A percentile compares a stretch with the other conserved stretches of the same genome.
phyloP scores from a whole-genome alignment of 1,140 invertebrate genomes.

The Drosophila arawakana region DNA sequence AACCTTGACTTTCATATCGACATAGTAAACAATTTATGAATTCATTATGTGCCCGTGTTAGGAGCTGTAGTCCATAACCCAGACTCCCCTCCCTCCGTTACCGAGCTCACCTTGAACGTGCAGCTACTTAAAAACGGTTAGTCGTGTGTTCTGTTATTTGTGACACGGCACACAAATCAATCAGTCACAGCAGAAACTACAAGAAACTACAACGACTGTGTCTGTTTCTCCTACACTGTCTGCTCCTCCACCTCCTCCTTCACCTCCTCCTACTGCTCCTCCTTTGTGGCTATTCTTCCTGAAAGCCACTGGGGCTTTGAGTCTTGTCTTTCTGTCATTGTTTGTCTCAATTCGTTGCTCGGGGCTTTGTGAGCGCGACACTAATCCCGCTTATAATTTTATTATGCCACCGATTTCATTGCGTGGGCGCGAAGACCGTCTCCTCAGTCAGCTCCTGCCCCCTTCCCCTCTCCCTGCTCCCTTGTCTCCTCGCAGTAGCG shows the following conservation, averaged over 20 bases:
- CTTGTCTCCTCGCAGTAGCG: conserved; percentile 41
- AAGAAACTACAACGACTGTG: neutral
- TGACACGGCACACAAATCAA: conserved; percentile 63
- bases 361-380: conserved; percentile 58
- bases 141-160: neutral
- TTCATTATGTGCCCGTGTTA: conserved; percentile 5
- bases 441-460: neutral
- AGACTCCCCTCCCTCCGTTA: neutral
- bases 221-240: neutral
- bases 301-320: conserved; percentile 22
- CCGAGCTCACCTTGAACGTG: conserved; percentile 55
- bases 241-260: neutral
- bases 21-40: conserved; percentile 38
- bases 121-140: neutral
- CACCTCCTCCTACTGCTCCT: neutral
- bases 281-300: conserved; percentile 25
- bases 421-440: conserved; percentile 26
- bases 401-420: conserved; percentile 45
- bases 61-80: neutral
- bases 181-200: conserved; percentile 67
- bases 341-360: conserved; percentile 68
- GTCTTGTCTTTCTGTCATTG: conserved; percentile 63
- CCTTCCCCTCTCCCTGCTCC: neutral
- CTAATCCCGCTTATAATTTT: conserved; percentile 82
- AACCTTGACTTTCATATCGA: conserved; percentile 18